phyloP scores from a whole-genome alignment of 2,113 vertebrate genomes.

The Suricata suricatta region DNA sequence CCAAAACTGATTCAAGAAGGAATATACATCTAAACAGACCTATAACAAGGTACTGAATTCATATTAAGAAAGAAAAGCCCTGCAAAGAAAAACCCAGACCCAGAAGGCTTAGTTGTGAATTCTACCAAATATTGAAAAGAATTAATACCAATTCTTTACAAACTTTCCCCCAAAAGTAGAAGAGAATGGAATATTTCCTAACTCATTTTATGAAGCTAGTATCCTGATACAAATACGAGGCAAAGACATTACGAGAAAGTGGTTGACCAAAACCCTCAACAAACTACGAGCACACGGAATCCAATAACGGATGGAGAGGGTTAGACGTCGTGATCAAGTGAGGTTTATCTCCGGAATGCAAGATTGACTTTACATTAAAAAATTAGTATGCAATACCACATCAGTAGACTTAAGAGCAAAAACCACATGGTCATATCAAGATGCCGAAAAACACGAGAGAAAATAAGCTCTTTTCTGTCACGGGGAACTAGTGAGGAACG shows the following conservation, averaged over 20 bases:
- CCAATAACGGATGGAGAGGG: background rate
- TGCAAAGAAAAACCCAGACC: background rate
- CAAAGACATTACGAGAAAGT: background rate
- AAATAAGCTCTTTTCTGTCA: background rate
- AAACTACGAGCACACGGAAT: background rate
- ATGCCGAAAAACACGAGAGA: background rate
- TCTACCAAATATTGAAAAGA: background rate
- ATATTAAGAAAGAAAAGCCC: background rate
- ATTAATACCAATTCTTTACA: background rate
- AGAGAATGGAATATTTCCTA: background rate
- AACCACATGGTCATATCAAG: background rate
- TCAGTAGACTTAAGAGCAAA: background rate
- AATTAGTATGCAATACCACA: background rate
- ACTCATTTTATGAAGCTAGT: background rate
- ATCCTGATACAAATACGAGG: background rate
- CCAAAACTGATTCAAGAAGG: background rate
- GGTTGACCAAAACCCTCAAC: background rate
- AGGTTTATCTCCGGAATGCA: background rate
- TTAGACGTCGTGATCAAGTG: background rate
- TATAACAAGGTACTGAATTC: background rate
- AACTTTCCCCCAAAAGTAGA: background rate
- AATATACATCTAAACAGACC: background rate
- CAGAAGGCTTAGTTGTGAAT: background rate
- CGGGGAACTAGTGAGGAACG: background rate
- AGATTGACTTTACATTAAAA: background rate